Conservation (phyloP, 2,888 invertebrate species). For the Psococerastis gibbosa region DNA sequence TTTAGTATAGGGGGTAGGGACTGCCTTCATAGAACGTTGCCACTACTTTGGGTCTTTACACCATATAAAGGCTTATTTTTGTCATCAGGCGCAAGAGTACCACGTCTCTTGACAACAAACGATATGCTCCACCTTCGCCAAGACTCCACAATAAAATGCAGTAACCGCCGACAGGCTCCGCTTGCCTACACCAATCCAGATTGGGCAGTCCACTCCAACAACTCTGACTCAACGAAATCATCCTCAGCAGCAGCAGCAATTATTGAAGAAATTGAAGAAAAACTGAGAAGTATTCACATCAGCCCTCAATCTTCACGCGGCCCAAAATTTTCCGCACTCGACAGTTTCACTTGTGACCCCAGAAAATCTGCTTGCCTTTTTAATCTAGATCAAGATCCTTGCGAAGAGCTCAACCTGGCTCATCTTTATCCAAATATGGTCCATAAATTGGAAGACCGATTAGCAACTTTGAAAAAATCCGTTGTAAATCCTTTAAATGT, state of each 20-base stretch:
- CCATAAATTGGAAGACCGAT: conserved; percentile 12
- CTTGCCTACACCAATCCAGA: background rate
- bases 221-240: background rate
- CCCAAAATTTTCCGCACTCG: background rate
- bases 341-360: conserved; percentile 6
- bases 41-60: too few relatives aligned
- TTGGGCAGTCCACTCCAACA: background rate
- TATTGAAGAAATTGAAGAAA: background rate
- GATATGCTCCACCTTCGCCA: background rate
- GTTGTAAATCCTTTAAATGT: conserved; percentile 13
- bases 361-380: conserved; percentile 14
- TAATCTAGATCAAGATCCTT: conserved; percentile 15
- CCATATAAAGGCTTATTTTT: too few relatives aligned
- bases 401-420: conserved; percentile 15
- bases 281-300: background rate
- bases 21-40: too few relatives aligned
- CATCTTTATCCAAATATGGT: conserved; percentile 12
- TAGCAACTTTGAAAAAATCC: conserved; percentile 12
- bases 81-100: conserved; percentile 2
- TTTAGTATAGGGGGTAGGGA: too few relatives aligned
- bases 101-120: background rate
- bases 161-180: background rate
- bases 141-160: background rate
- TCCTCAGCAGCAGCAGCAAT: background rate
- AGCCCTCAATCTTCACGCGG: background rate